Conservation (phyloP, 2,797 vertebrate species). For the Alcedo atthis region DNA sequence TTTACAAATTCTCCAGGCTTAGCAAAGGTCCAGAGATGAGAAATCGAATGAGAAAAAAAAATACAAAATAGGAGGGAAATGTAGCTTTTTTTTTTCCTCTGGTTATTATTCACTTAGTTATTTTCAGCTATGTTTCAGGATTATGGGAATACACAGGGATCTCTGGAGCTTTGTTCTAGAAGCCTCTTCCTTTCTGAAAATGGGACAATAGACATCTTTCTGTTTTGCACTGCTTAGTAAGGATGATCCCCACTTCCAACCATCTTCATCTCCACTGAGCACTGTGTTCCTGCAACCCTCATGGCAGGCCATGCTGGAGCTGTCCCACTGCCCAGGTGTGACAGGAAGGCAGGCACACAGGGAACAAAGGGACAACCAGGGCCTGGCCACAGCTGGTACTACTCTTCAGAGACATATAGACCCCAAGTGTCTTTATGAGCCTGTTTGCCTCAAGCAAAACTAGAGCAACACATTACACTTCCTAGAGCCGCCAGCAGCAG, state of each 20-base stretch:
- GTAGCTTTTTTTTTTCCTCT: neutral
- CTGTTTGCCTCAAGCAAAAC: neutral
- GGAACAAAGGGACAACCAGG: neutral
- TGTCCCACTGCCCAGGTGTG: neutral
- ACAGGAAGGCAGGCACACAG: neutral
- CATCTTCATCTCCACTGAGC: neutral
- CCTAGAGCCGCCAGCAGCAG: neutral
- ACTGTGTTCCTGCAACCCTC: fast-evolving
- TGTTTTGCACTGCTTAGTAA: neutral
- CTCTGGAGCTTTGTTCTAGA: neutral
- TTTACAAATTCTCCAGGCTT: neutral
- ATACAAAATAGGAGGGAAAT: neutral
- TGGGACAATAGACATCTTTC: neutral
- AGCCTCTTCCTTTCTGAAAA: neutral
- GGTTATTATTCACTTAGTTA: neutral
- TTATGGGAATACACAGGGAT: neutral
- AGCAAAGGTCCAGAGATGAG: neutral
- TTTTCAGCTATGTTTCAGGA: neutral
- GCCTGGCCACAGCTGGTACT: neutral
- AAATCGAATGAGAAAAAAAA: neutral
- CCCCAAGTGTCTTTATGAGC: neutral
- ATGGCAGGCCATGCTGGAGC: neutral
- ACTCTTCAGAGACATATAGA: neutral
- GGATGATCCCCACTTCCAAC: neutral
- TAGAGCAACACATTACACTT: neutral